phyloP scores from a whole-genome alignment of 2,888 invertebrate species.

The Melieria crassipennis region DNA sequence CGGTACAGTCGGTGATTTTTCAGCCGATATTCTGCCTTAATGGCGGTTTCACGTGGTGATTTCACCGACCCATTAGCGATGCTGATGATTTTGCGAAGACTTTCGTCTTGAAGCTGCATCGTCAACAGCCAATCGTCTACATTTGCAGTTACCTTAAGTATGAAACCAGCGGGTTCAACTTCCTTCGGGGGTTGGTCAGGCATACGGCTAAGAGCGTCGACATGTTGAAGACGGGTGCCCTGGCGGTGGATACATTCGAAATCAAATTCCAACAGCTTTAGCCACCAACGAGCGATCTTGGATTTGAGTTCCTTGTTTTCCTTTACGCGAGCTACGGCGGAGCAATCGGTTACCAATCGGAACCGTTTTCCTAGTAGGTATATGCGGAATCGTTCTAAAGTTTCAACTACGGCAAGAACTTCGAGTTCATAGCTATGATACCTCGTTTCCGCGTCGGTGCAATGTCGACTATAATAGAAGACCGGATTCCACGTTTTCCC shows the following conservation, averaged over 20 bases:
- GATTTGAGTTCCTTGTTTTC: slow-evolving; percentile 17
- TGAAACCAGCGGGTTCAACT: slow-evolving; percentile 17
- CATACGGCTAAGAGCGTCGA: slow-evolving; percentile 28
- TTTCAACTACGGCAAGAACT: slow-evolving; percentile 40
- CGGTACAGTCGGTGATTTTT: not conserved
- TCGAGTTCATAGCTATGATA: slow-evolving; percentile 42
- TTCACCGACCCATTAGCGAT: not conserved
- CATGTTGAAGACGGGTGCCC: slow-evolving; percentile 21
- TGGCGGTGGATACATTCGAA: too few relatives aligned
- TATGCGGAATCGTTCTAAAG: too few relatives aligned
- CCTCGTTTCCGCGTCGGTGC: slow-evolving; percentile 33
- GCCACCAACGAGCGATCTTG: slow-evolving; percentile 34
- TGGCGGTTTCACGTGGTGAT: too few relatives aligned
- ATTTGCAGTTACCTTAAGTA: slow-evolving; percentile 20
- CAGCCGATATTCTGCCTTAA: too few relatives aligned
- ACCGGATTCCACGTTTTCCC: slow-evolving; percentile 12
- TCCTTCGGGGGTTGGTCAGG: slow-evolving; percentile 26
- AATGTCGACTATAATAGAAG: slow-evolving; percentile 42
- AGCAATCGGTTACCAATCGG: slow-evolving; percentile 23
- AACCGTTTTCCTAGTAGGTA: too few relatives aligned
- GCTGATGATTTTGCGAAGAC: slow-evolving; percentile 17
- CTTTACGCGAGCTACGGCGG: slow-evolving; percentile 15
- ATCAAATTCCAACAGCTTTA: too few relatives aligned
- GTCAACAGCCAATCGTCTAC: slow-evolving; percentile 35
- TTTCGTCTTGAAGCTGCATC: slow-evolving; percentile 34